These are phyloP conservation scores for Lepas anatifera DNA, from an alignment of 2,888 invertebrate species.

Conservation along the genomic window DNA sequence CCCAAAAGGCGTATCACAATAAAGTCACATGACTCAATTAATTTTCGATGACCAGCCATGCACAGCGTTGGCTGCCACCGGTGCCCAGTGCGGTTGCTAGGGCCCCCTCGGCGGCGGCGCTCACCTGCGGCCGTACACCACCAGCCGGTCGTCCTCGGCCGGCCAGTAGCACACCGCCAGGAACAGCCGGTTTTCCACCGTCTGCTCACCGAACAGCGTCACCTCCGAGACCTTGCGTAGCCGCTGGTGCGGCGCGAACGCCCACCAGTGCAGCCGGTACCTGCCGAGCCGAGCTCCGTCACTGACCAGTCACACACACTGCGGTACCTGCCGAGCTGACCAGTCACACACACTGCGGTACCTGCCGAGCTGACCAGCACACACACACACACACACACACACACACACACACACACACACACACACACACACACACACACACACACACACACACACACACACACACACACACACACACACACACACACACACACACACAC, in stretches of 20 bases:
- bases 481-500: too few relatives aligned
- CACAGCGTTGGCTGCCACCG: too few relatives aligned
- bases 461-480: too few relatives aligned
- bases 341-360: not conserved
- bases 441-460: too few relatives aligned
- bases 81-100: too few relatives aligned
- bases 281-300: constrained; percentile 17
- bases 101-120: constrained; percentile 28
- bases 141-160: constrained; percentile 48
- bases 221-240: constrained; percentile 47
- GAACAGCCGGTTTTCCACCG: constrained; percentile 40
- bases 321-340: not conserved
- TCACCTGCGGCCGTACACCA: constrained; percentile 56
- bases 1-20: too few relatives aligned
- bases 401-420: too few relatives aligned
- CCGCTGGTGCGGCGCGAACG: constrained; percentile 43
- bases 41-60: too few relatives aligned
- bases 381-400: too few relatives aligned
- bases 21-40: too few relatives aligned
- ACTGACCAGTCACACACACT: not conserved
- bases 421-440: too few relatives aligned
- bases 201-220: constrained; percentile 44
- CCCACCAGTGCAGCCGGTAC: constrained; percentile 55
- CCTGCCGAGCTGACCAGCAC: not conserved
- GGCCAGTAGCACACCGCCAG: constrained; percentile 60